Evolutionary conservation across 2,888 invertebrate species (phyloP), one percentile per base, ranked within the genome.

Genomic region (Parnassius glacialis): DNA sequence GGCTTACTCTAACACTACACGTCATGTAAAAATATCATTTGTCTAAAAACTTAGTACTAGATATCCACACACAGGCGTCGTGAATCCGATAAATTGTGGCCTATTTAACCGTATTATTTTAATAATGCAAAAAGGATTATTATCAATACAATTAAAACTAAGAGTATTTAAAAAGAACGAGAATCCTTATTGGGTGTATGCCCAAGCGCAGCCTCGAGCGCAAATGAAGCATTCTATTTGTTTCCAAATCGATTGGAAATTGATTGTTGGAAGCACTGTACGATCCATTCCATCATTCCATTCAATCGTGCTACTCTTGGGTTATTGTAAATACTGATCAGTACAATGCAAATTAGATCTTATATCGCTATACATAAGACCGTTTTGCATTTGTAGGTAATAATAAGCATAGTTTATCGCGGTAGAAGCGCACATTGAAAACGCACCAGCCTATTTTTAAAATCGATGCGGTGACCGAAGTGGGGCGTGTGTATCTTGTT

Each of bases 381-480:
- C 63, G 65, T 64, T 62, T 65, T 67, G 66, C 68, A 65, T 62
- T 67, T 66, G 63, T 57, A 25, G 9, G 57, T 63, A 68, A 68
- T 71, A 69, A 72, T 69, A 67, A 67, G 66, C 58, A 64, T 74
- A 76, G 76, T 80, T 79, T 81, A 85, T 80, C 80, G 76, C 74
- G 59, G 64, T 68, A 64, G 70, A 69, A 67, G 74, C 79, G 83
- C 80, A 79, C 83, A 83, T 84, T 80, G 83, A 85, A 87, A 88
- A 87, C 89, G 87, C 88, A 89, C 83, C 77, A 79, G 81, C 81
- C 90, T 90, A 90, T 90, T 90, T 90, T 90, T 90, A 89, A 87
- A 90, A 89, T 88, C 88, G 84, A 89, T 88, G 89, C 83, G 84
- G 86, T 83, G 86, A 83, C 85, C 87, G 80, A 88, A 89, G 85